Conservation (phyloP, 2,888 invertebrate species). For the Eutolmus rufibarbis region DNA sequence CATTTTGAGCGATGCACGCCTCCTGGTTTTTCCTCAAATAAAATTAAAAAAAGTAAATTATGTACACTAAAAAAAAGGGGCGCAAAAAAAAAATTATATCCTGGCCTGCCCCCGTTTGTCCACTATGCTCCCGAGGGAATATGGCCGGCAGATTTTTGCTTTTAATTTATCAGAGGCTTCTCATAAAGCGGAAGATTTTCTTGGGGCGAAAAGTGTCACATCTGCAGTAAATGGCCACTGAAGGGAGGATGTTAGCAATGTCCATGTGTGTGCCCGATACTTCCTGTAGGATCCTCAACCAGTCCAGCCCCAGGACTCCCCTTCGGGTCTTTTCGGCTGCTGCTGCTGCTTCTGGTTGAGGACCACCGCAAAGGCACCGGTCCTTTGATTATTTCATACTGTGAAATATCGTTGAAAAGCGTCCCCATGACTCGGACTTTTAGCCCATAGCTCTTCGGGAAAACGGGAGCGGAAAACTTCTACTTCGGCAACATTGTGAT, state of each 20-base stretch:
- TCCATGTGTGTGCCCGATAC: slow-evolving; percentile 1
- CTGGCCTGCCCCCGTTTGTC: slow-evolving; percentile 5
- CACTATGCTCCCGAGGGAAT: slow-evolving; percentile 1
- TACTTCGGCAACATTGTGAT: slow-evolving; percentile 14
- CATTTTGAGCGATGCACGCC: not conserved
- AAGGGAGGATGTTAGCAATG: not conserved
- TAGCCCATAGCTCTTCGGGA: slow-evolving; percentile 1
- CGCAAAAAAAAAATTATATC: not conserved
- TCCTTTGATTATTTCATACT: slow-evolving; percentile 30
- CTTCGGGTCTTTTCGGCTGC: not conserved
- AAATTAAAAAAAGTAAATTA: not conserved
- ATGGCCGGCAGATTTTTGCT: slow-evolving; percentile 23
- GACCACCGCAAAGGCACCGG: not conserved
- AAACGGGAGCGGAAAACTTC: not conserved
- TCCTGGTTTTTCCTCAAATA: not conserved
- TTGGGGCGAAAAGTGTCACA: slow-evolving; percentile 32
- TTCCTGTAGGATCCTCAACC: not conserved
- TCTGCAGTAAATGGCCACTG: slow-evolving; percentile 29
- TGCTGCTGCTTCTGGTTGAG: not conserved
- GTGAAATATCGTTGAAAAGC: slow-evolving; percentile 27
- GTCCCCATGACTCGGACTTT: slow-evolving; percentile 30
- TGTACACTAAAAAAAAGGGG: not conserved
- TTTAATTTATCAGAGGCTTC: slow-evolving; percentile 26
- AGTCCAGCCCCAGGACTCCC: not conserved
- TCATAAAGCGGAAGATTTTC: slow-evolving; percentile 33